These are phyloP conservation scores for Drosophila truncata DNA, from an alignment of 1,140 invertebrate species.

Conservation along the genomic window DNA sequence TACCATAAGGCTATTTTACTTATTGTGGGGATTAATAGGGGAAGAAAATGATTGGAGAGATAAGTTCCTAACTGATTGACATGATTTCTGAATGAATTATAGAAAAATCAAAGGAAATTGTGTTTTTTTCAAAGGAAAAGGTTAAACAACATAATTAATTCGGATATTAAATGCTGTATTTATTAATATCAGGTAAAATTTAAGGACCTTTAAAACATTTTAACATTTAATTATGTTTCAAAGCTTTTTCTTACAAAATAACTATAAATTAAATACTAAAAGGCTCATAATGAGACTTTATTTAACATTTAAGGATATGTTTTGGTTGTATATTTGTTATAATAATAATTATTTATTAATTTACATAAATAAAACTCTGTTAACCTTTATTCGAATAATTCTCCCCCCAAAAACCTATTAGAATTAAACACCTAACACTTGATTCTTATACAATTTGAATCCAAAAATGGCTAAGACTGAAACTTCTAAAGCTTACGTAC, in stretches of 20 bases:
- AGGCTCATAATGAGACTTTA: background rate
- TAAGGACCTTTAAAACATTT: background rate
- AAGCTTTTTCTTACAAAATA: background rate
- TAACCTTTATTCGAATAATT: background rate
- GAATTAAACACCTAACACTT: background rate
- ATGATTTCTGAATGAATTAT: background rate
- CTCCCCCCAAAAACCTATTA: background rate
- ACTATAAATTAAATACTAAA: no score
- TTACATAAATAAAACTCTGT: background rate
- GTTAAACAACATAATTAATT: background rate
- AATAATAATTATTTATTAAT: background rate
- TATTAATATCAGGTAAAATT: background rate
- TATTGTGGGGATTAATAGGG: background rate
- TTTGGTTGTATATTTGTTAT: background rate
- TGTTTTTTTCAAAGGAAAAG: background rate
- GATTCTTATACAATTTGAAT: background rate
- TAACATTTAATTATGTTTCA: background rate
- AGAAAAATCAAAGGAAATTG: background rate
- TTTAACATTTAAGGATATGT: no score
- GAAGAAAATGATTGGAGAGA: background rate
- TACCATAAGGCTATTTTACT: slow-evolving; percentile 6
- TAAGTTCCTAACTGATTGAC: background rate
- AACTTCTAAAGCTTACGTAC: background rate
- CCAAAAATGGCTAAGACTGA: background rate
- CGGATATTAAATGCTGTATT: background rate